A percentile compares a stretch with the other conserved stretches of the same genome.
Conservation (phyloP, 2,888 invertebrate species). For the Formica aserva region DNA sequence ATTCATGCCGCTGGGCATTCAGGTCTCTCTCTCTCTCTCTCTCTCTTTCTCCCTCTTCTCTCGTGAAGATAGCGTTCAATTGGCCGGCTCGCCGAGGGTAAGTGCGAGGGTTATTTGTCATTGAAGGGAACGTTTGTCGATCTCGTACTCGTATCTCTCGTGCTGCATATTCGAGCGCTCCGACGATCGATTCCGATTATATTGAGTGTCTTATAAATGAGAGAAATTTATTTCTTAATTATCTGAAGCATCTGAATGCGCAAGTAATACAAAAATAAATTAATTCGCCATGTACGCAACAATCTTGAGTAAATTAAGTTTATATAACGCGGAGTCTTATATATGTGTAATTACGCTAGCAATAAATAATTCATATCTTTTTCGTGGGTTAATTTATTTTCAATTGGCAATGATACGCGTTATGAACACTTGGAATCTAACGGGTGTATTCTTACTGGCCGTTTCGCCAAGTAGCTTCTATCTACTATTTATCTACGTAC, state of each 20-base stretch:
- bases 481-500: constrained; percentile 20
- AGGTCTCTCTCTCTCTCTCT: constrained; percentile 16
- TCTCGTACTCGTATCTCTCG: neutral
- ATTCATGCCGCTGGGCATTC: constrained; percentile 42
- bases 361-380: neutral
- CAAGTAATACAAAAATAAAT: neutral
- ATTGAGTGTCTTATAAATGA: neutral
- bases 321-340: neutral
- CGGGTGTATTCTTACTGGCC: constrained; percentile 30
- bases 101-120: constrained; percentile 36
- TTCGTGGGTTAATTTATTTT: neutral
- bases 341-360: neutral
- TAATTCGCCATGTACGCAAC: neutral
- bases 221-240: neutral
- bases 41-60: constrained; percentile 33
- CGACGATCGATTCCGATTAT: constrained; percentile 9
- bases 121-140: neutral
- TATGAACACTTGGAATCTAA: constrained; percentile 18
- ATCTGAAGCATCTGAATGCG: neutral
- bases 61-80: constrained; percentile 35
- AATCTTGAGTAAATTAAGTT: neutral
- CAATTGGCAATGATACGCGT: constrained; percentile 7
- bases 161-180: neutral
- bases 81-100: constrained; percentile 15
- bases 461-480: constrained; percentile 34